Evolutionary conservation across 2,888 invertebrate species (phyloP).

Genomic region (Phaonia tiefii): DNA sequence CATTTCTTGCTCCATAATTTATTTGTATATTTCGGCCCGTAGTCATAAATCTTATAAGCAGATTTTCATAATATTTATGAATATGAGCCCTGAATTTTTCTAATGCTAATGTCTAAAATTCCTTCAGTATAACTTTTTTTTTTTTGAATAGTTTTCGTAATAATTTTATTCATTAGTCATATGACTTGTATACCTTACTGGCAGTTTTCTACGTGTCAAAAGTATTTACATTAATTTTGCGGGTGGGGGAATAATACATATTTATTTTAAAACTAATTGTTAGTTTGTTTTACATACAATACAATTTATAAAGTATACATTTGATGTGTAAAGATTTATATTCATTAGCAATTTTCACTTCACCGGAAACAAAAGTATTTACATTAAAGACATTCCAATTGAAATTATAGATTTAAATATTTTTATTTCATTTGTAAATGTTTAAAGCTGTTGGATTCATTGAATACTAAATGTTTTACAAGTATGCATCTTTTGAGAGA

Average conservation of each 20-base stretch:
- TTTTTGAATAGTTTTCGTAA: constrained; percentile 14
- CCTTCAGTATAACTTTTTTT: constrained; percentile 29
- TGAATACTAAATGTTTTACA: constrained; percentile 15
- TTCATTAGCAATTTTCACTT: too few species aligned
- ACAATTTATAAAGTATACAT: background rate
- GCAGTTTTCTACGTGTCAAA: constrained; percentile 63
- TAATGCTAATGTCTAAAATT: constrained; percentile 13
- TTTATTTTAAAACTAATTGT: background rate
- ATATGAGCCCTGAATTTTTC: too few species aligned
- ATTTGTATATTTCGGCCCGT: too few species aligned
- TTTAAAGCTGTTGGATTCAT: constrained; percentile 58
- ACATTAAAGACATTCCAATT: constrained; percentile 17
- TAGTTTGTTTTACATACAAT: constrained; percentile 11
- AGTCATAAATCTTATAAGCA: too few species aligned
- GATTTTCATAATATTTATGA: too few species aligned
- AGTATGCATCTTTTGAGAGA: background rate
- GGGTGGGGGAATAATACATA: too few species aligned
- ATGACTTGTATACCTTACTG: too few species aligned
- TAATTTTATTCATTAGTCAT: constrained; percentile 3
- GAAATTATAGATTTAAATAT: constrained; percentile 3
- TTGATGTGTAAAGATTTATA: background rate
- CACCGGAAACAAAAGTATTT: constrained; percentile 28
- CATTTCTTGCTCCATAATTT: too few species aligned
- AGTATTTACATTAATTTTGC: constrained; percentile 65
- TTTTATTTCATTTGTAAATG: background rate